Base-by-base conservation (phyloP, 2,797 vertebrate species). In the Intellagama lesueurii region DNA sequence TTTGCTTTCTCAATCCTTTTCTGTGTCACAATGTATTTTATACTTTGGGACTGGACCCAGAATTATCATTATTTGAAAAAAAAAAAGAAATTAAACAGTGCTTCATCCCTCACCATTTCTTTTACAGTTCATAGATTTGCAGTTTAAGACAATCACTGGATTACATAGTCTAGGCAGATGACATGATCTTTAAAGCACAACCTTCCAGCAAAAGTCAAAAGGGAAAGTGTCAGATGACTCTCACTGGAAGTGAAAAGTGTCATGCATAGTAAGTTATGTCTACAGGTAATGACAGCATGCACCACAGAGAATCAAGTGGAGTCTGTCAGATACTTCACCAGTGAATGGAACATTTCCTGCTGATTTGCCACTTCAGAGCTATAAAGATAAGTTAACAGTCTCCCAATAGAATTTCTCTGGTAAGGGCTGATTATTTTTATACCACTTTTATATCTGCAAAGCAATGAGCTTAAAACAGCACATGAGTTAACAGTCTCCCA, bases 281-380 rank as follows among this genome's bases (percentile, higher is more conserved):
- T 83, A 49, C 72, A 88, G 56, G 72, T 88, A 88, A 83, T 83
- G 80, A 83, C 87, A 83, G 80, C 32, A 28, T 52, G 72, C 68
- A 40, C 49, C 26, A 30, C 47, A 35, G 77, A 87, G 44, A 80
- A 70, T 80, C 68, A 56, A 87, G 78, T 60, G 30, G 77, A 56
- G 26, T 72, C 86, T 81, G 68, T 40, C 47, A 81, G 78, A 81
- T 26, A 87, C 68, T 24, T 76, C 76, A 64, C 49, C 35, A 44
- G 28, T 30, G 73, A 66, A 40, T 3, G 8, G 60, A 64, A 64
- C 16, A 28, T 22, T 81, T 72, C 78, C 35, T 12, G 32, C 68
- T 83, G 70, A 76, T 60, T 75, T 82, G 70, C 30, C 70, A 66
- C 52, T 82, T 76, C n/a, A 76, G 81, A 64, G 56, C 26, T 77